Base-by-base conservation (phyloP, 2,888 invertebrate genomes). In the Schizaphis graminum region DNA sequence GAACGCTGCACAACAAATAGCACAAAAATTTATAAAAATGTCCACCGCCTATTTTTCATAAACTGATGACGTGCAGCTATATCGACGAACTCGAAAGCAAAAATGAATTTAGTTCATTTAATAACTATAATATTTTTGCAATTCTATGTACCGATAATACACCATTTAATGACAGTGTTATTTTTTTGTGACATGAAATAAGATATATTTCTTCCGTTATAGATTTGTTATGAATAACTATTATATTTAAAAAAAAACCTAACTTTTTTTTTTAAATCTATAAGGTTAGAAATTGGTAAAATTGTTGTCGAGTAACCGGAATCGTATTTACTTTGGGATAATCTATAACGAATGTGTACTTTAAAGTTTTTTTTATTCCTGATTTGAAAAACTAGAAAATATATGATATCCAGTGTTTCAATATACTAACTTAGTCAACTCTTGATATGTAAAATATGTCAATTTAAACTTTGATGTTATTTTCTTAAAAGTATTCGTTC, bases 381-480 rank as follows among this genome's bases (percentile, higher is more conserved):
- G n/a, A n/a, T 61, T 67, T 47, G 10, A 10, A 67, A 47, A 28
- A 8, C 11, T n/a, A 10, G 21, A 24, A 92, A 88, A 53, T 87
- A 53, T 87, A 53, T 87, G 4, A 92, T 49, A 61, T 87, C 10
- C 41, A 35, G 28, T 26, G 53, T 92, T 41, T 67, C 11, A 8
- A 88, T 53, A n/a, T 28, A 92, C 44, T 26, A 47, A 47, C 35
- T 53, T 53, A 41, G 49, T 53, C 7, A 10, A 77, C 47, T 77
- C n/a, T 88, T 7, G 24, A 53, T n/a, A 89, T 53, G 88, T 89
- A 89, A 77, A 77, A 77, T 35, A 92, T 77, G 88, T 44, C 53
- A 67, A 53, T 92, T 89, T 56, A 53, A 49, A 87, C 49, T 89
- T 92, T 53, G 3, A 44, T 28, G 41, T 92, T 61, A 35, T 92